A percentile compares a stretch with the other conserved stretches of the same genome.
Evolutionary conservation across 2,113 vertebrate species (phyloP).

Genomic region (Boulengeromyrus knoepffleri): DNA sequence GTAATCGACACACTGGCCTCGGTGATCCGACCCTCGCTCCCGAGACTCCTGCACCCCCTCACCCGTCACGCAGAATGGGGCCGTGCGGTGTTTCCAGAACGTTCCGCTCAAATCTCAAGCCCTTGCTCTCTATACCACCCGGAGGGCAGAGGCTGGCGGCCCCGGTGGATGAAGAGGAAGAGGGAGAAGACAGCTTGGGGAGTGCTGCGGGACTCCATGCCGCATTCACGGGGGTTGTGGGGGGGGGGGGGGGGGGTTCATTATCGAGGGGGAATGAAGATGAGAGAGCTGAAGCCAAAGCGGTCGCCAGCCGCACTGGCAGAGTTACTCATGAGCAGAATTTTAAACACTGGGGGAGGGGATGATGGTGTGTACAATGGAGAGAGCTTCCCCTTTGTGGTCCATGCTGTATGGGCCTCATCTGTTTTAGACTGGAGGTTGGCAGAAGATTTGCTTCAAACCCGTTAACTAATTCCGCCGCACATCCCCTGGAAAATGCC

Average conservation of each 20-base stretch:
- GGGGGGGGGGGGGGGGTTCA: background rate
- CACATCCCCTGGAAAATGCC: background rate
- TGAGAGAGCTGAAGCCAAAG: background rate
- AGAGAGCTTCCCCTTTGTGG: background rate
- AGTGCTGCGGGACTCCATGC: background rate
- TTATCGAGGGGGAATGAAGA: slow-evolving; percentile 3
- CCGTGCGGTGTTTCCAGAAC: background rate
- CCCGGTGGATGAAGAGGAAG: background rate
- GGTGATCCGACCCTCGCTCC: background rate
- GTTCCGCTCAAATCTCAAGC: background rate
- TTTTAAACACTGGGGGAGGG: background rate
- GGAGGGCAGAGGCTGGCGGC: background rate
- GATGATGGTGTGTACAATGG: background rate
- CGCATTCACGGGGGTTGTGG: background rate
- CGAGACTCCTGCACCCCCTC: background rate
- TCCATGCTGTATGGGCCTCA: background rate
- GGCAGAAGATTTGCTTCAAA: background rate
- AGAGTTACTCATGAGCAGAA: background rate
- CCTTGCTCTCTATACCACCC: background rate
- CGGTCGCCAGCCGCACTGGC: background rate
- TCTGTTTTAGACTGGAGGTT: no score
- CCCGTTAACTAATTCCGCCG: background rate
- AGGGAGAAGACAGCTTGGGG: background rate
- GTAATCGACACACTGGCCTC: background rate
- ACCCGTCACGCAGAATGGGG: background rate